Evolutionary conservation across 1,140 invertebrate genomes (phyloP).

Genomic region (Drosophila tropicalis): DNA sequence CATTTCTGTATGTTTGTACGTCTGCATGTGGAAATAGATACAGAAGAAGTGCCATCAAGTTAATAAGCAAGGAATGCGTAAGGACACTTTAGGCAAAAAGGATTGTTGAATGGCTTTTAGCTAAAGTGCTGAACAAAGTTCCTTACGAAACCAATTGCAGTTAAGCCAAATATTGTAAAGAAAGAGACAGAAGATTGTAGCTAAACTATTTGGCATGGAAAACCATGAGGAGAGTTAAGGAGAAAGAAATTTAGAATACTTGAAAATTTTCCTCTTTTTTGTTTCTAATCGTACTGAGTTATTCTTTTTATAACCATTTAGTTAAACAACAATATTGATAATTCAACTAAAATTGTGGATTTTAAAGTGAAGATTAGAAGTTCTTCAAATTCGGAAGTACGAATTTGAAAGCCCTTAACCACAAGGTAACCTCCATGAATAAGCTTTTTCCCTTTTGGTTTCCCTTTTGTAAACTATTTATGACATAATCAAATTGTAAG

Average conservation of each 20-base stretch:
- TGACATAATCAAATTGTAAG: not conserved
- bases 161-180: too few relatives aligned
- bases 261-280: too few relatives aligned
- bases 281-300: too few relatives aligned
- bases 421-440: not conserved
- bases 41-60: constrained; percentile 2
- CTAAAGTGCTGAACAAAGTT: not conserved
- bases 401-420: not conserved
- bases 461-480: not conserved
- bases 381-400: too few relatives aligned
- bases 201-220: too few relatives aligned
- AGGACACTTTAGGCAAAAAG: not conserved
- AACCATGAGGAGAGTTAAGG: too few relatives aligned
- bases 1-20: not conserved
- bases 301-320: too few relatives aligned
- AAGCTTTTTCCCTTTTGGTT: not conserved
- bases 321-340: too few relatives aligned
- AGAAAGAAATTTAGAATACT: too few relatives aligned
- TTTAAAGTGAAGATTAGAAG: too few relatives aligned
- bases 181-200: too few relatives aligned
- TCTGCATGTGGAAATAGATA: not conserved
- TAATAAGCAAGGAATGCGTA: constrained; percentile 1
- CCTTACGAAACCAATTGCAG: not conserved
- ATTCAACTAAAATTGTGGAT: too few relatives aligned
- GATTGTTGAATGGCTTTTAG: constrained; percentile 3